phyloP scores from a whole-genome alignment of 2,113 vertebrate species.

The Lates calcarifer region DNA sequence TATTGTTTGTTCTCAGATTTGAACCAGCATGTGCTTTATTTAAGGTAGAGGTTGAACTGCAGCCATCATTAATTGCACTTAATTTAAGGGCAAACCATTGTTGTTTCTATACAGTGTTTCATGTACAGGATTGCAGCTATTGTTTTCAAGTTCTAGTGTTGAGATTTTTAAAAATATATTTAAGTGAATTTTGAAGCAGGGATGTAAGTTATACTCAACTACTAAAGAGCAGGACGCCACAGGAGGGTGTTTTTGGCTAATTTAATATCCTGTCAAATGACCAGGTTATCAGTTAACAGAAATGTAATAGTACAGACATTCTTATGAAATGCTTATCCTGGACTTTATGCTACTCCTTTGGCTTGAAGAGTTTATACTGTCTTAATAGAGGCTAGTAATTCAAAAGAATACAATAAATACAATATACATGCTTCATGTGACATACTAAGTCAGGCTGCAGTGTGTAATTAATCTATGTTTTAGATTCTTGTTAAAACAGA shows the following conservation, averaged over 20 bases:
- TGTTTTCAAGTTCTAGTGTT: not conserved
- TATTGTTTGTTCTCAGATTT: slow-evolving; percentile 9
- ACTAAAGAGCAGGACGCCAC: not conserved
- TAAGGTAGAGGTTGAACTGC: not conserved
- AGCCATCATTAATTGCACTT: not conserved
- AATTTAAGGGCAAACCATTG: not conserved
- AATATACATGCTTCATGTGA: too few relatives aligned
- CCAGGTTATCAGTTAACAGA: not conserved
- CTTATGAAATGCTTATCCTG: not conserved
- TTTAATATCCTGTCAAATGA: slow-evolving; percentile 1
- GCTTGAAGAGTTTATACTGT: not conserved
- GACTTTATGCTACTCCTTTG: not conserved
- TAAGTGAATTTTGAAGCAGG: not conserved
- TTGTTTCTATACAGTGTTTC: not conserved
- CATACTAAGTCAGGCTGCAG: too few relatives aligned
- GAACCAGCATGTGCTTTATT: not conserved
- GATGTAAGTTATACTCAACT: not conserved
- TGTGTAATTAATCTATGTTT: not conserved
- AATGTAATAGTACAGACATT: not conserved
- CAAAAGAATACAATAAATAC: not conserved
- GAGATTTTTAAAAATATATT: not conserved
- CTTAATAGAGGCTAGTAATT: not conserved
- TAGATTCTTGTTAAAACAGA: slow-evolving; percentile 47
- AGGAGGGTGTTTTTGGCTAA: not conserved
- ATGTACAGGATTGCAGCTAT: not conserved